phyloP scores from a whole-genome alignment of 92 coral and sea anemone species.

The Palythoa heliodiscus region DNA sequence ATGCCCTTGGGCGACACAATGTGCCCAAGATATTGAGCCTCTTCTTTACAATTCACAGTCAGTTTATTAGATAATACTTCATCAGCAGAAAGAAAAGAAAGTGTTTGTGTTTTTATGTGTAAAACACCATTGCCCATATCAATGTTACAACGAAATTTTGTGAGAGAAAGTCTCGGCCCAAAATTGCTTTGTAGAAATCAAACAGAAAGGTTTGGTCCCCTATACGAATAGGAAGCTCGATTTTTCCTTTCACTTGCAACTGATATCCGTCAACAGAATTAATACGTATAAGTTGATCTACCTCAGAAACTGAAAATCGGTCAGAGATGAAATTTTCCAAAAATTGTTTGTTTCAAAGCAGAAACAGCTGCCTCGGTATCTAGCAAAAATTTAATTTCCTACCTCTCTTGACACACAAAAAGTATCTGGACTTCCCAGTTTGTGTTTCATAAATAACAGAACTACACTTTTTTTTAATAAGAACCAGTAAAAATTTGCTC shows the following conservation, averaged over 20 bases:
- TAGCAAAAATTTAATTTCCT: too few species aligned
- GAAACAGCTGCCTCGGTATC: not conserved
- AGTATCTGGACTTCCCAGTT: too few species aligned
- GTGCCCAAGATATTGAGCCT: too few species aligned
- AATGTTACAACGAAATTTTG: not conserved
- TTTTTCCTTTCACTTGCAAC: not conserved
- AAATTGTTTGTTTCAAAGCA: not conserved
- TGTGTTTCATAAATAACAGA: too few species aligned
- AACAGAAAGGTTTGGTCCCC: not conserved
- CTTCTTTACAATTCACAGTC: too few species aligned
- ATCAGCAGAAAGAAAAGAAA: conserved; percentile 9
- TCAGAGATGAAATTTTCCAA: not conserved
- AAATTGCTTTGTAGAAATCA: not conserved
- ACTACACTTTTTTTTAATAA: too few species aligned
- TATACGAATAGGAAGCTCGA: not conserved
- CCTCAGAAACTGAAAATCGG: not conserved
- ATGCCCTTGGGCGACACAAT: too few species aligned
- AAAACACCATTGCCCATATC: conserved; percentile 1
- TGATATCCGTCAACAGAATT: not conserved
- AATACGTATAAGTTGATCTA: too few species aligned
- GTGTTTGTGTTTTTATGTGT: not conserved
- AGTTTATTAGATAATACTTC: too few species aligned
- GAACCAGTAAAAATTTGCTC: too few species aligned
- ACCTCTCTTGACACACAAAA: too few species aligned
- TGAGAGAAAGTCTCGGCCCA: conserved; percentile 16